Base-by-base conservation (phyloP, 2,113 vertebrate genomes). In the Noctilio leporinus region DNA sequence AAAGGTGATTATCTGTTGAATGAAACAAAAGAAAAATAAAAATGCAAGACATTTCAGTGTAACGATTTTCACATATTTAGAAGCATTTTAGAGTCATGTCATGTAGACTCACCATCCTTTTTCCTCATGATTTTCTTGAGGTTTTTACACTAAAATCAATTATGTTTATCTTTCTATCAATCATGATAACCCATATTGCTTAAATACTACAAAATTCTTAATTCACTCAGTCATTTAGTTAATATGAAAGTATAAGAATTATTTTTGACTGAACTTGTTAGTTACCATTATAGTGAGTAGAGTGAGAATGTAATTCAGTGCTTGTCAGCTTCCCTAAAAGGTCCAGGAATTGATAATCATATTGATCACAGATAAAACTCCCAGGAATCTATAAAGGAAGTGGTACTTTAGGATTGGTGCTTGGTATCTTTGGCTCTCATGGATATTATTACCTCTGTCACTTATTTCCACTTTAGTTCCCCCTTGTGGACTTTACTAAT, bases 1-100 rank as follows among this genome's bases (percentile, higher is more conserved):
- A 87, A 73, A 33, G 70, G 55, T 47, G 4, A 28, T 64, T 49
- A 47, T 47, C 7, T 57, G 20, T 83, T 19, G 5, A 59, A 59
- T 69, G 53, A 82, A 93, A 64, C 10, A 64, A 93, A 62, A 33
- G 17, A 45, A 91, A 78, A 65, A 83, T 3, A 40, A 40, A 83
- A 57, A 40, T 15, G 10, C 20, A 89, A 70, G 81, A 35, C 11
- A 20, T 67, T 53, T 49, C 86, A 53, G 28, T 93, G 20, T 62
- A 51, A 87, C 35, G 81, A 30, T 81, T 49, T 81, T 70, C 22
- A 28, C 28, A 35, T 53, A 84, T 12, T 59, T 49, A n/a, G 72
- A 59, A 17, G 51, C 14, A 70, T 45, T 30, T 84, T n/a, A 59
- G 19, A 55, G 4, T 67, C n/a, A 49, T 20, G 26, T 35, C 12